Evolutionary conservation across 2,797 vertebrate genomes (phyloP), one percentile per base, ranked within the genome.

Genomic region (Tarsius wallacei): DNA sequence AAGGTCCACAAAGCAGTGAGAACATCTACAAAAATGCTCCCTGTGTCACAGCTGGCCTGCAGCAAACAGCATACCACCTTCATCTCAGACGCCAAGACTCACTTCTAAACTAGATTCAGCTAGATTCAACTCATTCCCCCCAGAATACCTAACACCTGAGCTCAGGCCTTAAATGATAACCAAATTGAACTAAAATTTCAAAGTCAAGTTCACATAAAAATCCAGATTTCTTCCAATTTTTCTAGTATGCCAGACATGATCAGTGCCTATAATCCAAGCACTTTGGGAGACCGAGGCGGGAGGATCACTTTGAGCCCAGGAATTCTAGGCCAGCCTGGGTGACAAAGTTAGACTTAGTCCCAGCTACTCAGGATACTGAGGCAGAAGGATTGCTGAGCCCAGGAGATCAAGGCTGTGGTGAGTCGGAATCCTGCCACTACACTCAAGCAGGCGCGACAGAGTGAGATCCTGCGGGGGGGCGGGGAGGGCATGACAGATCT

Each of bases 191-290:
- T n/a, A 74, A 91, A 95, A 93, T 64, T 47, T 64, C 81, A 88
- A 77, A 90, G 76, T 15, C 42, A 13, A 89, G n/a, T 80, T 96
- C 74, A 91, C 53, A 61, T 21, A 66, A 63, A 87, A 84, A 94
- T 71, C 78, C 22, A 89, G 63, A 80, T 89, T 86, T 91, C 71
- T 93, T 80, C 59, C 42, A 83, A 9, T 61, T 85, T 92, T 95
- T 93, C 78, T 82, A 85, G 74, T 68, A 88, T 36, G 49, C 51
- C 57, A 33, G 49, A 42, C 7, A 4, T 42, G 42, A 42, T 6
- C 42, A 42, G 42, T 42, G 42, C 42, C 42, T 42, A 42, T 42
- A 42, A 42, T 42, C 42, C 42, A 42, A 42, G 42, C 42, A 42
- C 42, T 42, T 42, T 42, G 42, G 42, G 42, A 42, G 42, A 42